phyloP scores from a whole-genome alignment of 1,140 invertebrate species.

The Bathynomus jamesi region DNA sequence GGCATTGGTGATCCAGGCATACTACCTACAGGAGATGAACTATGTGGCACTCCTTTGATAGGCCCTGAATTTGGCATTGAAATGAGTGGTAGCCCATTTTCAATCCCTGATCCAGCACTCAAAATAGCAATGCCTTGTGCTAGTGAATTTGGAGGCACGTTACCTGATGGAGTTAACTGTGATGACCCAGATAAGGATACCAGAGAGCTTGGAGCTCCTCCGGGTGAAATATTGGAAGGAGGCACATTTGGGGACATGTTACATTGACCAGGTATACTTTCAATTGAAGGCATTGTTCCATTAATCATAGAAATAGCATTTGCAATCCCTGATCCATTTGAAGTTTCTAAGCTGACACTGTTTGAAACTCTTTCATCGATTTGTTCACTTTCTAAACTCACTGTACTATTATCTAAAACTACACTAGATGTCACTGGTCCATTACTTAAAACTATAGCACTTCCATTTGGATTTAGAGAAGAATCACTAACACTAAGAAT shows the following conservation, averaged over 20 bases:
- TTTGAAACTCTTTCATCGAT: not conserved
- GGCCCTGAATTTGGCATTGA: not conserved
- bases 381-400: not conserved
- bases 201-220: not conserved
- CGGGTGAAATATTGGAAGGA: not conserved
- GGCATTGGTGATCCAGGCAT: not conserved
- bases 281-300: not conserved
- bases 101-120: not conserved
- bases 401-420: not conserved
- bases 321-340: not conserved
- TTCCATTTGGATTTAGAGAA: not conserved
- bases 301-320: not conserved
- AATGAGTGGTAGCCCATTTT: not conserved
- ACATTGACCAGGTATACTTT: not conserved
- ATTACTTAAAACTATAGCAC: not conserved
- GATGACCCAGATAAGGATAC: not conserved
- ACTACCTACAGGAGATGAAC: not conserved
- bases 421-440: not conserved
- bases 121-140: not conserved
- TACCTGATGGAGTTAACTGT: not conserved
- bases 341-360: not conserved
- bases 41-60: not conserved
- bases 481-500: not conserved
- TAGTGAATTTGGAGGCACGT: not conserved
- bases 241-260: not conserved